Evolutionary conservation across 2,113 vertebrate species (phyloP).

Genomic region (Mobula hypostoma): DNA sequence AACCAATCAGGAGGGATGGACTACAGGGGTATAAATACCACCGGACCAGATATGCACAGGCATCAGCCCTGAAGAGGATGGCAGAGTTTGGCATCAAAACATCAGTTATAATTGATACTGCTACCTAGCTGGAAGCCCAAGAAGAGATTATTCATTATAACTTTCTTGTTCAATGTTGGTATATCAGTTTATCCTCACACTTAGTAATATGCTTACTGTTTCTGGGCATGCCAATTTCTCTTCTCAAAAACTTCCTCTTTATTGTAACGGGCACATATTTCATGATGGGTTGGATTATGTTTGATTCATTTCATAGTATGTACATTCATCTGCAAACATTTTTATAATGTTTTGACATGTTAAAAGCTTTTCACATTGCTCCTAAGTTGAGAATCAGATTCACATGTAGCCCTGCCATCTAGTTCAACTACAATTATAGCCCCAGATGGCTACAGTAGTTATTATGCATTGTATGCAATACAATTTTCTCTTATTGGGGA

Average conservation of each 20-base stretch:
- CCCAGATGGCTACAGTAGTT: background rate
- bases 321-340: background rate
- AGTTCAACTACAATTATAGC: background rate
- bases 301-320: background rate
- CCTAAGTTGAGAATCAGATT: background rate
- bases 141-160: too few relatives aligned
- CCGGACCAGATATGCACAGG: too few relatives aligned
- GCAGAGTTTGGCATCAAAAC: too few relatives aligned
- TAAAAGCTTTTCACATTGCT: background rate
- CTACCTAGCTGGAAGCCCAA: too few relatives aligned
- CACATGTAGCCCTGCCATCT: background rate
- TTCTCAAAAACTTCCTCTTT: background rate
- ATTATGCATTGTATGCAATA: background rate
- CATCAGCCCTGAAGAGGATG: too few relatives aligned
- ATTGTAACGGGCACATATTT: background rate
- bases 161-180: background rate
- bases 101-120: too few relatives aligned
- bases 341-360: background rate
- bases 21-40: too few relatives aligned
- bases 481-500: background rate
- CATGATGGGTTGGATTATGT: background rate
- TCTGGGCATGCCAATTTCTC: background rate
- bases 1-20: too few relatives aligned
- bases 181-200: background rate
- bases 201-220: background rate